Evolutionary conservation across 2,797 vertebrate genomes (phyloP).

Genomic region (Buceros bicornis): DNA sequence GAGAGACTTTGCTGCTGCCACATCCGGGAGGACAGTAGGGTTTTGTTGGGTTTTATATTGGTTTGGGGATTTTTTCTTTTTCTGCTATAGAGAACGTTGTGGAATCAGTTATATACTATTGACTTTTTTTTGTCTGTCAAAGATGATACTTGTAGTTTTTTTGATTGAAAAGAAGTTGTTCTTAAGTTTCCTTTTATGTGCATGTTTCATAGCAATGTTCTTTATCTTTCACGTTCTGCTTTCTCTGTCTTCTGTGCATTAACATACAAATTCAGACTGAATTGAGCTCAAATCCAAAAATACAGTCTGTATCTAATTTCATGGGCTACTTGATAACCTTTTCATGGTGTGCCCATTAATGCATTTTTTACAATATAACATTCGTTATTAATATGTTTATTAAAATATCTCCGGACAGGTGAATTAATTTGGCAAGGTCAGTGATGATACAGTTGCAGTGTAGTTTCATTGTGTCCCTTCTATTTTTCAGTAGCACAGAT

Average conservation of each 20-base stretch:
- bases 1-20: neutral
- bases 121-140: neutral
- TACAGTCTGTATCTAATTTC: neutral
- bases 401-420: neutral
- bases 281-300: neutral
- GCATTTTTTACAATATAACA: neutral
- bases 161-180: neutral
- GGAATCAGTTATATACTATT: neutral
- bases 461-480: neutral
- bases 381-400: conserved; percentile 20
- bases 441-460: neutral
- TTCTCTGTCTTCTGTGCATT: neutral
- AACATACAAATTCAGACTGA: neutral
- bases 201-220: neutral
- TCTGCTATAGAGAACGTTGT: neutral
- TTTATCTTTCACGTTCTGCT: neutral
- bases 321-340: neutral
- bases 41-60: too few relatives aligned
- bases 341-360: neutral
- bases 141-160: neutral
- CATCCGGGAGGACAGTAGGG: neutral
- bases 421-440: conserved; percentile 11
- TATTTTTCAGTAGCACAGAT: neutral
- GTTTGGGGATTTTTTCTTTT: neutral
- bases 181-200: neutral